Conservation (phyloP, 2,797 vertebrate genomes). For the Ara ararauna region DNA sequence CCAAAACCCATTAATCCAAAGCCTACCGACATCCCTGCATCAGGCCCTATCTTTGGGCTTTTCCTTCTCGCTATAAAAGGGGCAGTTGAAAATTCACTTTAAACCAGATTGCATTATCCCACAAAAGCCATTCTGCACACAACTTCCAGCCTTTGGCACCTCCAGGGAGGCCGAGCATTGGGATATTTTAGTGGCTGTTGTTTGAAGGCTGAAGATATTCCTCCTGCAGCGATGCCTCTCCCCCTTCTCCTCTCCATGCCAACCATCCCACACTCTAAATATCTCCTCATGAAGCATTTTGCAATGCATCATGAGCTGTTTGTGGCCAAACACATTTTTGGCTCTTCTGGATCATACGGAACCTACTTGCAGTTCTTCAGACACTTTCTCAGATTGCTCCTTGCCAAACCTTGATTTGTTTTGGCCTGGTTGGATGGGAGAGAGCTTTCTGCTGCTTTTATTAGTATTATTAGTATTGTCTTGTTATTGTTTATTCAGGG, state of each 20-base stretch:
- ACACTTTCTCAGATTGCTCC: constrained; percentile 36
- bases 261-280: constrained; percentile 38
- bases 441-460: neutral
- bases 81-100: neutral
- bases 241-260: neutral
- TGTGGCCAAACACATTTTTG: constrained; percentile 68
- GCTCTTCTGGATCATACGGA: constrained; percentile 8
- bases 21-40: neutral
- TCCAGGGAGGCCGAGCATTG: neutral
- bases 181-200: constrained; percentile 45
- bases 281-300: constrained; percentile 38
- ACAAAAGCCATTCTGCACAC: neutral
- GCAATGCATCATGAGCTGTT: constrained; percentile 10
- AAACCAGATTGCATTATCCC: neutral
- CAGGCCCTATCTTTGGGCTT: neutral
- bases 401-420: constrained; percentile 29
- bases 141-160: neutral
- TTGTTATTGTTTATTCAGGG: constrained; percentile 1
- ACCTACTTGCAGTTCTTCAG: constrained; percentile 17
- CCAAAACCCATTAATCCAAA: constrained; percentile 41
- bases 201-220: constrained; percentile 34
- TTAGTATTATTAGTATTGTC: neutral
- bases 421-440: neutral
- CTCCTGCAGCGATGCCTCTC: neutral
- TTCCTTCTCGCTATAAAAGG: neutral